Base-by-base conservation (phyloP, 2,797 vertebrate species). In the Falco biarmicus region DNA sequence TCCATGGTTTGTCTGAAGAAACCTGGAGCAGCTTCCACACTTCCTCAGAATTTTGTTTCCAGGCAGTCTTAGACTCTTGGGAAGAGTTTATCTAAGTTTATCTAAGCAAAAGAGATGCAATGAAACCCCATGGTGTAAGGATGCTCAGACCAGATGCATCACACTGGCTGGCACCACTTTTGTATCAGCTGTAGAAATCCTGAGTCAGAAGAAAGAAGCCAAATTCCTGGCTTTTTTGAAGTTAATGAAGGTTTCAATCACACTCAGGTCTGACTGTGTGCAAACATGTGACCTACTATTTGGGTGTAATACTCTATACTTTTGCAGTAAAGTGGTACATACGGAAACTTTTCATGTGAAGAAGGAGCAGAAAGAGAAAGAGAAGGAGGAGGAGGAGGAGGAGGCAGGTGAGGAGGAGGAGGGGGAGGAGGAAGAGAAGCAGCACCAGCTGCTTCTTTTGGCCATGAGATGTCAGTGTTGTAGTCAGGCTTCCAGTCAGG, bases 401-500 rank as follows among this genome's bases (percentile, higher is more conserved):
- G 21, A 53, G 14, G 12, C 64, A 4, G 5, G 65, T 11, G 56
- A 37, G 17, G 24, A 60, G 31, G 17, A 68, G 5, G 21, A 53
- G 14, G 12, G 64, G 4, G 5, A 61, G 13, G 56, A 37, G 10
- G 61, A 9, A 5, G 1, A 69, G 34, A 14, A 74, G 32, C 4
- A 37, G 22, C 22, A 88, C 34, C 31, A 88, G 22, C 8, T 68
- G 3, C 79, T 89, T 74, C 66, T 91, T 90, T 92, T 61, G 73
- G 77, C 94, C 94, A 89, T 81, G 79, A 93, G 96, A 74, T 94
- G 94, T 95, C 96, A 95, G 65, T 61, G 89, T 95, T 95, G 96
- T 48, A 75, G 54, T 18, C 66, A 71, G 65, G 59, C 66, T 80
- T 70, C 69, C 18, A 14, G 24, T 26, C 41, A 8, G 18, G 48